Base-by-base conservation (phyloP, 2,113 vertebrate species). In the Sinocyclocheilus maitianheensis region DNA sequence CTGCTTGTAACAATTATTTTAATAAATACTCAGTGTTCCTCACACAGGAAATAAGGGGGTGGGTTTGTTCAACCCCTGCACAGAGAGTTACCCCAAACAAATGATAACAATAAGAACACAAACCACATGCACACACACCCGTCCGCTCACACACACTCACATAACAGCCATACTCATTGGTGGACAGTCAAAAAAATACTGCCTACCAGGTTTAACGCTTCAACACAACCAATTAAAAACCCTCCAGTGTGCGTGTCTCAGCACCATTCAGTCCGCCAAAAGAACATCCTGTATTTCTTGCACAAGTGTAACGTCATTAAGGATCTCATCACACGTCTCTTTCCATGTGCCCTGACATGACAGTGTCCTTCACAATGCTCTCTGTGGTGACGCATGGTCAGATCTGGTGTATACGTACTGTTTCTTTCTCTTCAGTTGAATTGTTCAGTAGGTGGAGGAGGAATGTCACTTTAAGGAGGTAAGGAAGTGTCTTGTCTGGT, bases 1-100 rank as follows among this genome's bases (percentile, higher is more conserved):
- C 85, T 84, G 83, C 90, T 93, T 90, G 92, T 94, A 93, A 94
- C 91, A 95, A 94, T 93, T 91, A 91, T 93, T 93, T 93, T 91
- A 95, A 95, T 95, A 96, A 96, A 96, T 96, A 95, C 91, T 93
- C 92, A 92, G 91, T 91, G 92, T 94, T 94, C 90, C 90, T 92
- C 91, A 93, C 92, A 94, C 90, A 72, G 89, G 90, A 89, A 92
- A 91, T 92, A 91, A 60, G 34, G 71, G 74, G 78, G 75, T 85
- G 88, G 92, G 90, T 90, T 90, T 80, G 46, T 77, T 88, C 91
- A 92, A 92, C 86, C 91, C 92, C 81, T 90, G 87, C 90, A 85
- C 90, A 89, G 84, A 74, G 87, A 71, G 18, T 85, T 91, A 91
- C 92, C 92, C 90, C 91, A 90, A 92, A 91, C 87, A 93, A 92